These are phyloP conservation scores for Rugalucina vietnamica DNA, from an alignment of 2,888 invertebrate genomes.

Conservation along the genomic window DNA sequence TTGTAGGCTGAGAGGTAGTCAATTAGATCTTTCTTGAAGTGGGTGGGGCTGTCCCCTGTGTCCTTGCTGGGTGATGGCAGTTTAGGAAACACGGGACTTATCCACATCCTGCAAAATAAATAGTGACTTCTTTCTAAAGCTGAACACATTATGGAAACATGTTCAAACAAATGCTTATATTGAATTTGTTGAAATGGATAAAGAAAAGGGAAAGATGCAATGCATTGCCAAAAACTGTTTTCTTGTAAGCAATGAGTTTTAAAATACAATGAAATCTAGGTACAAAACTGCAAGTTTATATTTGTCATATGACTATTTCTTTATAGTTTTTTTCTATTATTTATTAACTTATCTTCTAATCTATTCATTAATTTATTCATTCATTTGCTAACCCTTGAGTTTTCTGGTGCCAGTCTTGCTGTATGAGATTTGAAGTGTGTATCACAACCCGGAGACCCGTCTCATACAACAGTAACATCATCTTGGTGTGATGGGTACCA, in stretches of 20 bases:
- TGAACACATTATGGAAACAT: no score
- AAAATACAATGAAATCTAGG: no score
- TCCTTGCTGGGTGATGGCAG: slow-evolving; percentile 64
- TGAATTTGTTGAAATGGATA: no score
- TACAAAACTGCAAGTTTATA: no score
- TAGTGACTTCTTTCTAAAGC: no score
- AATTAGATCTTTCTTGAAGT: slow-evolving; percentile 91
- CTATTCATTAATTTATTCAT: neutral
- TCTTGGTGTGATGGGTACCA: slow-evolving; percentile 86
- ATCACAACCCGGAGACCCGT: slow-evolving; percentile 92
- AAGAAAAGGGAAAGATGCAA: no score
- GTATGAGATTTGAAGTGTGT: slow-evolving; percentile 95
- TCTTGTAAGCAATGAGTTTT: no score
- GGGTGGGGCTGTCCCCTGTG: slow-evolving; percentile 92
- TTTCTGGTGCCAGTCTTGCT: slow-evolving; percentile 96
- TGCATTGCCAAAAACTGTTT: no score
- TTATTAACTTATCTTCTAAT: no score
- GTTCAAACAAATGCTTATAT: no score
- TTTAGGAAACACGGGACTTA: slow-evolving; percentile 91
- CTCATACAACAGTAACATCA: slow-evolving; percentile 94
- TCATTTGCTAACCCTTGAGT: slow-evolving; percentile 90
- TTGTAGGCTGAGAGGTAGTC: slow-evolving; percentile 92
- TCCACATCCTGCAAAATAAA: slow-evolving; percentile 90
- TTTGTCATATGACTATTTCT: no score
- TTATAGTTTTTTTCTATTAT: no score